A percentile compares a stretch with the other conserved stretches of the same genome.
Evolutionary conservation across 2,888 invertebrate species (phyloP).

Genomic region (Anodontia alba): DNA sequence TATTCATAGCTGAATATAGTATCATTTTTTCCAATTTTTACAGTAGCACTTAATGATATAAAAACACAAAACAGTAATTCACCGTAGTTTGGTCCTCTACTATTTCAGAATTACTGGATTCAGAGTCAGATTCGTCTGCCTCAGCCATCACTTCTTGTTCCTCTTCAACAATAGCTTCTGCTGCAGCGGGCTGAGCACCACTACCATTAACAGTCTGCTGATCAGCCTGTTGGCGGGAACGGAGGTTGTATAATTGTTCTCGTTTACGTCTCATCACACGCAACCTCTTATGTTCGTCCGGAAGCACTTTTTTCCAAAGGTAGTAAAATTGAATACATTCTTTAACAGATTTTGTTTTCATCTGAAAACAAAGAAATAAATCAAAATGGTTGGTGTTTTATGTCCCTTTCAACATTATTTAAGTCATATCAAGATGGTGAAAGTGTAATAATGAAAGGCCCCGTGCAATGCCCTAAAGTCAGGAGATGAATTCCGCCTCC

Average conservation of each 20-base stretch:
- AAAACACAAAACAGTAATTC: not conserved
- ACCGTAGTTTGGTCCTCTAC: conserved; percentile 58
- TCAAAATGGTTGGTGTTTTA: too few species aligned
- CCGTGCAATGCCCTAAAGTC: not conserved
- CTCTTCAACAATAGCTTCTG: conserved; percentile 25
- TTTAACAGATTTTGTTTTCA: conserved; percentile 94
- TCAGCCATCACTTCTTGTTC: conserved; percentile 37
- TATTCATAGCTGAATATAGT: too few species aligned
- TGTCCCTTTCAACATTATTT: too few species aligned
- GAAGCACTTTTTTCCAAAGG: conserved; percentile 99
- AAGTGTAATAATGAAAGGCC: too few species aligned
- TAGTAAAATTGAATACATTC: conserved; percentile 98
- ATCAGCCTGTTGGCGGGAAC: conserved; percentile 71
- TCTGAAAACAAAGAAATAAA: conserved; percentile 85
- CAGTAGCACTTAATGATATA: too few species aligned
- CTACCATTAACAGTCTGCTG: conserved; percentile 16
- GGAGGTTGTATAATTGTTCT: conserved; percentile 85
- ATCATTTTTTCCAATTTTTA: too few species aligned
- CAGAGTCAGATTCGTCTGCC: conserved; percentile 63
- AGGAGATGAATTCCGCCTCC: not conserved
- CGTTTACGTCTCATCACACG: conserved; percentile 89
- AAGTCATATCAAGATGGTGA: too few species aligned
- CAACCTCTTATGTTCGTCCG: conserved; percentile 93
- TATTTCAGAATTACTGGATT: conserved; percentile 58
- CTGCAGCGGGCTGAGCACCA: not conserved